Evolutionary conservation across 92 coral and sea anemone species (phyloP), one percentile per base, ranked within the genome.

Genomic region (Porites cylindrica): DNA sequence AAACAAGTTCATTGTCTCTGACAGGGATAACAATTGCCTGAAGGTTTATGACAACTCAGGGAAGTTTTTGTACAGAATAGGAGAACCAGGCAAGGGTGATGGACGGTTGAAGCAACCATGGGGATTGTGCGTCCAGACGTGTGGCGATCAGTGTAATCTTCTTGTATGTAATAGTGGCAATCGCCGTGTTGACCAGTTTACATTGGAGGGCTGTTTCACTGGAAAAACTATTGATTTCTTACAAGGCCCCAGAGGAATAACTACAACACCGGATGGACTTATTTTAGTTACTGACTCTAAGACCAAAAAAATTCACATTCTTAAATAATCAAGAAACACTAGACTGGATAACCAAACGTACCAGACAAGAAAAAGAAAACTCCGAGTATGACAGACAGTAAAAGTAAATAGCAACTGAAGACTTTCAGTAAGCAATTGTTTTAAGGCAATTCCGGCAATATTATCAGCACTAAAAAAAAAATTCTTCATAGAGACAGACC

Each of bases 21-120:
- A 51, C 18, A 0, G 24, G 1, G 0, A 7, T 3, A 72, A 72
- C 8, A 0, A 72, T 19, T 50, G 59, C 29, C 51, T 73, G n/a
- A 51, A 73, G 9, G 60, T 73, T 73, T 73, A 50, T 19, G 77
- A 73, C 61, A 6, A 54, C n/a, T 50, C 32, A 50, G 77, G 77
- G 20, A 51, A 8, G 26, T 51, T 73, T 50, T 20, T 18, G 60
- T 73, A 73, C 77, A 51, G 19, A 61, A 73, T 50, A 72, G 77
- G 29, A 73, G 60, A 73, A 50, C 23, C 58, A 73, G 32, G 29
- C 20, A n/a, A 3, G 17, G 17, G 26, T 47, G 26, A 73, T 19
- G 29, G 29, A 51, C 58, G n/a, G 24, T 50, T 73, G 6, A n/a
- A 1, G 2, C 2, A 0, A n/a, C 77, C 60, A 8, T 73, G 62